A percentile compares a stretch with the other conserved stretches of the same genome.
Conservation (phyloP, 2,888 invertebrate genomes). For the Hermodice carunculata region DNA sequence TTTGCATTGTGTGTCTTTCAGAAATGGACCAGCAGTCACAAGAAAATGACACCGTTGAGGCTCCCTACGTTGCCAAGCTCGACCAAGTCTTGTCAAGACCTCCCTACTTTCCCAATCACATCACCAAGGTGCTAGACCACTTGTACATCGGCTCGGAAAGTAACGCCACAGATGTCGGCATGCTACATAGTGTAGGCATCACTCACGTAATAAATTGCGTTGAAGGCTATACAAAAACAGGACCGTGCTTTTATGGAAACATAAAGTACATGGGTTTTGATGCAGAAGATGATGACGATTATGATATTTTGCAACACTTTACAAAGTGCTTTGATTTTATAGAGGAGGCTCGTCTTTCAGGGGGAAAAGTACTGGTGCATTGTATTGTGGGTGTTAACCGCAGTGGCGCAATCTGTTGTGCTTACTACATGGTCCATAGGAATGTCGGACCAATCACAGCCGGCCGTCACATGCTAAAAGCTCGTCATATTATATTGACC, state of each 20-base stretch:
- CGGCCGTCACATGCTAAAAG: conserved; percentile 29
- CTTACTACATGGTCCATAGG: conserved; percentile 39
- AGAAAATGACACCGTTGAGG: conserved; percentile 22
- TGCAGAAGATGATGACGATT: conserved; percentile 41
- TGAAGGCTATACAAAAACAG: conserved; percentile 33
- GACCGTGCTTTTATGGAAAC: conserved; percentile 32
- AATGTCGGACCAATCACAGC: conserved; percentile 40
- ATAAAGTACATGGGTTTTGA: conserved; percentile 40
- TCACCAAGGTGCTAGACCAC: conserved; percentile 32
- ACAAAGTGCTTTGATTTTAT: conserved; percentile 39
- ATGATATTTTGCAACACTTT: conserved; percentile 46
- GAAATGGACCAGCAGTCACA: conserved; percentile 25
- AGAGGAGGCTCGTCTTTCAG: conserved; percentile 38
- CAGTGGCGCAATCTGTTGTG: conserved; percentile 36
- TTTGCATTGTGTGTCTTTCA: too few species aligned
- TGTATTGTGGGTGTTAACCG: conserved; percentile 48
- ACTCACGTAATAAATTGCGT: conserved; percentile 47
- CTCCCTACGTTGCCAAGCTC: conserved; percentile 24
- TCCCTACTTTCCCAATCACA: conserved; percentile 16
- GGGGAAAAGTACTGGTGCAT: conserved; percentile 43
- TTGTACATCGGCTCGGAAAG: conserved; percentile 38
- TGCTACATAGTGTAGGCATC: conserved; percentile 33
- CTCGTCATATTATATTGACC: conserved; percentile 31
- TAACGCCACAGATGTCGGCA: conserved; percentile 33
- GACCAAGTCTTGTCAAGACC: conserved; percentile 4